Conservation (phyloP, 1,140 invertebrate genomes). For the Calephelis virginiensis region DNA sequence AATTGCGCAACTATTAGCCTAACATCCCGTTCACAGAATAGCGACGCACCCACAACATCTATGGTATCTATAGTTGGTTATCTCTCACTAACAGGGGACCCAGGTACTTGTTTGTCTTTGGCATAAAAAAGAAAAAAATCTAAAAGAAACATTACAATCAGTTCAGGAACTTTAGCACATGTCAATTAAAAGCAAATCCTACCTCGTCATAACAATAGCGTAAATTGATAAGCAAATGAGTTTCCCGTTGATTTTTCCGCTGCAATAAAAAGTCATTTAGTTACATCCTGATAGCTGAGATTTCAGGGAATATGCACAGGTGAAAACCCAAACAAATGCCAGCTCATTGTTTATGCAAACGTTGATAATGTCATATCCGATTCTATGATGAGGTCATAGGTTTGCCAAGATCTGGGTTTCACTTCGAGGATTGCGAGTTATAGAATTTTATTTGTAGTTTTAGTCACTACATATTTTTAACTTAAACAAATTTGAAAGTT, state of each 20-base stretch:
- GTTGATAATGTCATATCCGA: constrained; percentile 47
- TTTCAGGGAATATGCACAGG: constrained; percentile 52
- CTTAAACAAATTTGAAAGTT: neutral
- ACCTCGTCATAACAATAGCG: too few species aligned
- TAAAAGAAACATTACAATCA: too few species aligned
- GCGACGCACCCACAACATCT: too few species aligned
- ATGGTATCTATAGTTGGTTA: too few species aligned
- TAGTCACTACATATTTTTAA: neutral
- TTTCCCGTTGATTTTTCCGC: neutral
- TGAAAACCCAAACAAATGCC: constrained; percentile 51
- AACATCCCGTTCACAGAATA: too few species aligned
- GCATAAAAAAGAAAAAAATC: too few species aligned
- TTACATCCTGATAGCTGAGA: constrained; percentile 52
- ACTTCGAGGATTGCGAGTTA: constrained; percentile 31
- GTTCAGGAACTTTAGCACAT: too few species aligned
- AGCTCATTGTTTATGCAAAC: constrained; percentile 63
- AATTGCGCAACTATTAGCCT: too few species aligned
- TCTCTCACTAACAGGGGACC: too few species aligned
- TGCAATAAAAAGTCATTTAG: constrained; percentile 20
- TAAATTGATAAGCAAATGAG: neutral
- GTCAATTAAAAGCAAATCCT: too few species aligned
- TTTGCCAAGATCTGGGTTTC: constrained; percentile 18
- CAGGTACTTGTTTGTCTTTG: too few species aligned
- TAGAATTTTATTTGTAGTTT: constrained; percentile 26
- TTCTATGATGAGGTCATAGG: constrained; percentile 28